Percentiles rank a stretch among this genome's conserved stretches.
Evolutionary conservation across 53 echinoderm and acorn worm species (phyloP).

Genomic region (Stichopus horrens): DNA sequence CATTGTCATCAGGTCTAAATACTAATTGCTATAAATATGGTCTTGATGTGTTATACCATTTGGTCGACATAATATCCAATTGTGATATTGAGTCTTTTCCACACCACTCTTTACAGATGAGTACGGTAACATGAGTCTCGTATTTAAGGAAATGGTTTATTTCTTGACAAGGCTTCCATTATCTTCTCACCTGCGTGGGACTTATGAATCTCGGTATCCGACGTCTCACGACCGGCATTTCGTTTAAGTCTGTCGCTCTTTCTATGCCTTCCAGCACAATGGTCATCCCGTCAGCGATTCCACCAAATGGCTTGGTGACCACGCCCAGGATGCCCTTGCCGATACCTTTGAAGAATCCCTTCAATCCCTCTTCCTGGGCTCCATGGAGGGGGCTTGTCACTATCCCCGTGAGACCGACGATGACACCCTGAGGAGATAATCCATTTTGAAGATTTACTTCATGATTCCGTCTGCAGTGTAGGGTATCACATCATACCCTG

Average conservation of each 20-base stretch:
- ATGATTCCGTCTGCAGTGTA: not conserved
- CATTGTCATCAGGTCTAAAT: no score
- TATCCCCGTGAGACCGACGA: slow-evolving; percentile 82
- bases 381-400: slow-evolving; percentile 90
- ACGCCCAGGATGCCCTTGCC: slow-evolving; percentile 83
- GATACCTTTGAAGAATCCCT: slow-evolving; percentile 97
- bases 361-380: slow-evolving; percentile 85
- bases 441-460: not conserved
- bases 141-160: no score
- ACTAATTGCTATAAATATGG: no score
- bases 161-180: not conserved
- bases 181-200: slow-evolving; percentile 69
- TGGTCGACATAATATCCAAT: no score
- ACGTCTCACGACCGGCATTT: slow-evolving; percentile 65
- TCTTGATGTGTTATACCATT: no score
- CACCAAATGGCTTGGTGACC: slow-evolving; percentile 84
- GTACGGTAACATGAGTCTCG: no score
- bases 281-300: slow-evolving; percentile 81
- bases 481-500: no score
- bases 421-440: slow-evolving; percentile 66
- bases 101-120: no score
- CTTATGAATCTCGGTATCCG: slow-evolving; percentile 93
- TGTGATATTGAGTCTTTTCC: no score
- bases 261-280: slow-evolving; percentile 87
- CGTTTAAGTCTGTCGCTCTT: slow-evolving; percentile 90